Conservation (phyloP, 64 coral and sea anemone species). For the Stichodactyla mertensii region DNA sequence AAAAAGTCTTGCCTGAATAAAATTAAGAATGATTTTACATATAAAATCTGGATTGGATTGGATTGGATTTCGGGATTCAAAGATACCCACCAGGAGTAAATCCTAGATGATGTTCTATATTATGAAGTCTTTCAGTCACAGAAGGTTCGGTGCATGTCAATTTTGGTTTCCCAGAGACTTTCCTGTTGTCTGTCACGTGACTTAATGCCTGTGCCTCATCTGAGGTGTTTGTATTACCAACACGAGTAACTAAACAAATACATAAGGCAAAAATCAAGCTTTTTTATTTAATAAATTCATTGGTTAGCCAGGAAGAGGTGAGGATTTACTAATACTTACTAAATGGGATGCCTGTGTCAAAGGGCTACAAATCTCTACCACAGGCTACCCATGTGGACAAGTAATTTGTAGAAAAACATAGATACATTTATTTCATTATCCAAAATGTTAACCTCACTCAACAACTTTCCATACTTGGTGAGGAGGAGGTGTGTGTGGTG, state of each 20-base stretch:
- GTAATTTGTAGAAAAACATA: background rate
- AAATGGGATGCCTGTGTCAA: too few relatives aligned
- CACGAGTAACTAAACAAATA: slow-evolving; percentile 38
- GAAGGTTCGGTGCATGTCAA: slow-evolving; percentile 14
- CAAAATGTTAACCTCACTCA: too few relatives aligned
- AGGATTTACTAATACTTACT: too few relatives aligned
- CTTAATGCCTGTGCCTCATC: slow-evolving; percentile 74
- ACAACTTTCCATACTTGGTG: too few relatives aligned
- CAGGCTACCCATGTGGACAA: background rate
- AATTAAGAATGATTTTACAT: too few relatives aligned
- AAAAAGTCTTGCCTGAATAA: too few relatives aligned
- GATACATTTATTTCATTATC: background rate
- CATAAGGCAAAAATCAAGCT: background rate
- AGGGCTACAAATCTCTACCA: background rate
- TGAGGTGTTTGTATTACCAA: slow-evolving; percentile 47
- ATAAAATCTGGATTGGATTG: too few relatives aligned
- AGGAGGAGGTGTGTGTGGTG: too few relatives aligned
- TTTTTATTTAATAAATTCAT: background rate
- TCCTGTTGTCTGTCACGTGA: slow-evolving; percentile 29
- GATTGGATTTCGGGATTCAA: background rate
- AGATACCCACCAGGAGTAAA: slow-evolving; percentile 43
- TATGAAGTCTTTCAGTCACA: slow-evolving; percentile 65
- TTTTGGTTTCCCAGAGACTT: background rate
- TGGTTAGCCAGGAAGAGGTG: too few relatives aligned
- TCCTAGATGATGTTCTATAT: slow-evolving; percentile 62